Percentiles rank a stretch among this genome's conserved stretches.
Conservation (phyloP, 2,113 vertebrate species). For the Cochlearius cochlearius region DNA sequence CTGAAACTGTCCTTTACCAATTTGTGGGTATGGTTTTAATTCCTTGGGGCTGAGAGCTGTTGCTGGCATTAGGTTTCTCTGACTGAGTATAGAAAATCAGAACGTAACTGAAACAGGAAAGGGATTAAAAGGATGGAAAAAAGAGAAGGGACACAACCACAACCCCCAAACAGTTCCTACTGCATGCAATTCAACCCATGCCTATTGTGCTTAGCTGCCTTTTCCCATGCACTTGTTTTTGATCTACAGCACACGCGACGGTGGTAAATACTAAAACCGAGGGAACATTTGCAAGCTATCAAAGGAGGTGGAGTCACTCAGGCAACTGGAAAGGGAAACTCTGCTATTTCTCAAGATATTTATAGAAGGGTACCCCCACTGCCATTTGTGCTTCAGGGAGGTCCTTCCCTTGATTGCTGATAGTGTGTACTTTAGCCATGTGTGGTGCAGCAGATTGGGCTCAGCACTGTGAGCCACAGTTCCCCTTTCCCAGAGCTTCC, state of each 20-base stretch:
- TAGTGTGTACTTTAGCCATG: constrained; percentile 75
- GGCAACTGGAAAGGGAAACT: constrained; percentile 63
- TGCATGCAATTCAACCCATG: background rate
- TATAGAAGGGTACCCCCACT: constrained; percentile 74
- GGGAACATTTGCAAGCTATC: constrained; percentile 69
- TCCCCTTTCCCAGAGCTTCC: constrained; percentile 60
- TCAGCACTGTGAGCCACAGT: constrained; percentile 8
- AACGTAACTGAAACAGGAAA: background rate
- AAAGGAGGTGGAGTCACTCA: constrained; percentile 60
- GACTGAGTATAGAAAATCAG: background rate
- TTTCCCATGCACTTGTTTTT: constrained; percentile 27
- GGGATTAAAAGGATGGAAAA: constrained; percentile 11
- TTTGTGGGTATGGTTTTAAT: constrained; percentile 2
- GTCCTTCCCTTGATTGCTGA: constrained; percentile 73
- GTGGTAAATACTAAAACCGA: constrained; percentile 47
- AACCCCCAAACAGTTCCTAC: background rate
- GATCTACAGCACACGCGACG: background rate
- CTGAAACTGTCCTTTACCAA: background rate
- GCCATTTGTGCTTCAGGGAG: constrained; percentile 74
- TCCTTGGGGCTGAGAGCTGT: background rate
- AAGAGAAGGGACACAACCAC: background rate
- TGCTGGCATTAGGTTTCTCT: background rate
- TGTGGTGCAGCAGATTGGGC: constrained; percentile 66
- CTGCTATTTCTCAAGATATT: constrained; percentile 69
- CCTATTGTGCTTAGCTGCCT: constrained; percentile 24